These are phyloP conservation scores for Pectinophora gossypiella DNA, from an alignment of 1,140 invertebrate genomes.

Conservation along the genomic window DNA sequence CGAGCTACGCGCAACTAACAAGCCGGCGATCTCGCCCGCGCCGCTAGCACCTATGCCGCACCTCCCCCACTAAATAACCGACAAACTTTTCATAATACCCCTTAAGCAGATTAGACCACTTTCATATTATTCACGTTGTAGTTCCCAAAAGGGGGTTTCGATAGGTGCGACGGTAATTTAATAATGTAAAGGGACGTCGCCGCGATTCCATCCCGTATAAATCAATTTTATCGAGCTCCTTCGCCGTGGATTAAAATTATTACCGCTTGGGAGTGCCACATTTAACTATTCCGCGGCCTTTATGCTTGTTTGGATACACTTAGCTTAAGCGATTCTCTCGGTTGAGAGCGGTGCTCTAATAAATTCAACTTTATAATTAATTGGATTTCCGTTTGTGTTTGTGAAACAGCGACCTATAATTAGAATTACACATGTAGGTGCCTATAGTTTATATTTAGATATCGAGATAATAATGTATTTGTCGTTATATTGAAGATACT, in stretches of 20 bases:
- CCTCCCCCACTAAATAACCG: slow-evolving; percentile 48
- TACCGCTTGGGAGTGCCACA: slow-evolving; percentile 3
- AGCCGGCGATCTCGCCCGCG: slow-evolving; percentile 38
- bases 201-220: slow-evolving; percentile 30
- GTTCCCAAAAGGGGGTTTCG: slow-evolving; percentile 29
- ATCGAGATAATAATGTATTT: no score
- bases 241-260: slow-evolving; percentile 33
- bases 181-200: slow-evolving; percentile 44
- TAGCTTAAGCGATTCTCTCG: not conserved
- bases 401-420: no score
- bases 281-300: slow-evolving; percentile 2
- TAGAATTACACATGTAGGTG: no score
- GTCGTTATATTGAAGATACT: no score
- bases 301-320: not conserved
- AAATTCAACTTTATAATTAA: not conserved
- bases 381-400: no score
- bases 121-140: slow-evolving; percentile 44
- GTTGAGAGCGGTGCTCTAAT: not conserved
- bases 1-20: slow-evolving; percentile 62
- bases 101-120: slow-evolving; percentile 57
- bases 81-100: slow-evolving; percentile 60
- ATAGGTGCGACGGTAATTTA: slow-evolving; percentile 39
- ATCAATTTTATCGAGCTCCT: slow-evolving; percentile 39
- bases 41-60: slow-evolving; percentile 35
- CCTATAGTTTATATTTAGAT: no score